phyloP scores from a whole-genome alignment of 2,888 invertebrate species.

The Cantharis nigra region DNA sequence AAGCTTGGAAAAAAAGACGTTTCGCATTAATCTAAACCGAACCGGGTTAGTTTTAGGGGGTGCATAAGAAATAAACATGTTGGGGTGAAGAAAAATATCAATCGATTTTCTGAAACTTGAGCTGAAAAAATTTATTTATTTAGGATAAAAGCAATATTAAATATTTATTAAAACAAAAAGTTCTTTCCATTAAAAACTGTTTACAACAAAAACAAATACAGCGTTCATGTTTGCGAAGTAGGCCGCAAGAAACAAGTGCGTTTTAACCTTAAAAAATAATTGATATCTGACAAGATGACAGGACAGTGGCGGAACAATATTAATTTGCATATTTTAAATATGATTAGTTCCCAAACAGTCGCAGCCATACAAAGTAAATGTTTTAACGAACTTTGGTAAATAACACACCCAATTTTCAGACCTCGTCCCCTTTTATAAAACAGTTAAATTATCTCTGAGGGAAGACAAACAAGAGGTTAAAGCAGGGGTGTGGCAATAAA shows the following conservation, averaged over 20 bases:
- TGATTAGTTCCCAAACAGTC: not conserved
- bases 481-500: not conserved
- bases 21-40: constrained; percentile 1
- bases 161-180: not conserved
- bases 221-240: no score
- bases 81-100: not conserved
- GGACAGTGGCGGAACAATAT: no score
- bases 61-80: constrained; percentile 12
- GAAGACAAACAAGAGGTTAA: not conserved
- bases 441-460: not conserved
- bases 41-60: constrained; percentile 11
- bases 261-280: no score
- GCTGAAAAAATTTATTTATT: not conserved
- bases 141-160: not conserved
- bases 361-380: not conserved
- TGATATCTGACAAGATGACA: no score
- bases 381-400: not conserved
- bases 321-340: not conserved
- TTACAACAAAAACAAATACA: not conserved
- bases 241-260: no score
- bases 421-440: not conserved
- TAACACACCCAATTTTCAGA: not conserved
- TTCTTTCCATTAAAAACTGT: not conserved
- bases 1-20: not conserved
- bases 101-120: constrained; percentile 5